A percentile compares a stretch with the other conserved stretches of the same genome.
Conservation (phyloP, 2,113 vertebrate species). For the Mionectes macconnelli region DNA sequence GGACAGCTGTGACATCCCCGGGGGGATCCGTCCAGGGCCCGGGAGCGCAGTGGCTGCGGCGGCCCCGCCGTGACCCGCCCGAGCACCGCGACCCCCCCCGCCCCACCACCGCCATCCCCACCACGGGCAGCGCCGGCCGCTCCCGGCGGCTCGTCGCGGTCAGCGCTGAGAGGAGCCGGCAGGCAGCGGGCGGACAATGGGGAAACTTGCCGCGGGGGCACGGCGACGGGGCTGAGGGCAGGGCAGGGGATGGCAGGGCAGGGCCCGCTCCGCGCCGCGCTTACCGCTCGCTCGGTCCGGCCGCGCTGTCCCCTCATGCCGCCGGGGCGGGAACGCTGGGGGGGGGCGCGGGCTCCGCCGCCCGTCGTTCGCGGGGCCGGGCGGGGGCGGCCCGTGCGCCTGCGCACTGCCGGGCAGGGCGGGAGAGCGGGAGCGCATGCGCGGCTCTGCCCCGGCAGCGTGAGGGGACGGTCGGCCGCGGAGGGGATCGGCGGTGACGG, state of each 20-base stretch:
- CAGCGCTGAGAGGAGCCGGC: neutral
- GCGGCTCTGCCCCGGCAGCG: too few species aligned
- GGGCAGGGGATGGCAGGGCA: too few species aligned
- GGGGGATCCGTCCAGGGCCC: neutral
- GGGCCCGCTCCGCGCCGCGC: neutral
- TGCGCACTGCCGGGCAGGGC: neutral
- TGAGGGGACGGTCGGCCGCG: neutral
- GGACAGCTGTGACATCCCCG: neutral
- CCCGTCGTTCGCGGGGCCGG: neutral
- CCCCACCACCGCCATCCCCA: neutral
- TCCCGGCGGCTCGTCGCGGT: neutral
- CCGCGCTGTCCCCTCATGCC: neutral
- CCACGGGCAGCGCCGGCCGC: neutral
- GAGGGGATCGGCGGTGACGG: fast-evolving
- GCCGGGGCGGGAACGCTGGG: neutral
- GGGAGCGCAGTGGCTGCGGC: neutral
- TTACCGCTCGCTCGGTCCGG: neutral
- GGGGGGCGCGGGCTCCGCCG: neutral
- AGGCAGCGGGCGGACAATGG: neutral
- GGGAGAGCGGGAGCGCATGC: too few species aligned
- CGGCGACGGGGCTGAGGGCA: too few species aligned
- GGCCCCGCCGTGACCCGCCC: neutral
- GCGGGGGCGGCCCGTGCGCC: neutral
- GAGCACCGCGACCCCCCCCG: neutral
- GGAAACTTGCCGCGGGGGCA: neutral